phyloP scores from a whole-genome alignment of 1,140 invertebrate genomes.

The Bilobella aurantiaca region DNA sequence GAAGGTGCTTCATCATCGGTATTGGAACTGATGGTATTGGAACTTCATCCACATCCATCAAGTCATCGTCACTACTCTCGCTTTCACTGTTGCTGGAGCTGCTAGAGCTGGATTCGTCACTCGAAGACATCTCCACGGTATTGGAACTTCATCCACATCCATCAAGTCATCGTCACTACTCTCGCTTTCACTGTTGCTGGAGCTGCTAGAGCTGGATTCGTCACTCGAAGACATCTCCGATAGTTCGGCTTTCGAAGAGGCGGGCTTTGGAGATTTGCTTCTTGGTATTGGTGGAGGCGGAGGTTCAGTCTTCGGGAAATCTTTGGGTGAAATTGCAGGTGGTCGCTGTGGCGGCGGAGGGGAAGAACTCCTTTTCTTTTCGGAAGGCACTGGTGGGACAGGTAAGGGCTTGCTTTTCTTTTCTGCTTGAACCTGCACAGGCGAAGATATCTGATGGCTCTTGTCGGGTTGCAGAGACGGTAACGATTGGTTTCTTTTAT shows the following conservation, averaged over 20 bases:
- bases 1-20: constrained; percentile 11
- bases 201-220: constrained; percentile 24
- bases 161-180: too few species aligned
- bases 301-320: neutral
- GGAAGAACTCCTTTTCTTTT: constrained; percentile 10
- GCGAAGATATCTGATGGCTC: too few species aligned
- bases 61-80: constrained; percentile 37
- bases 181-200: constrained; percentile 37
- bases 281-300: neutral
- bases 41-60: constrained; percentile 18
- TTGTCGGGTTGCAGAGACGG: neutral
- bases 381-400: too few species aligned
- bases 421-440: too few species aligned
- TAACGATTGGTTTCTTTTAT: neutral
- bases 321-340: neutral
- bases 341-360: neutral
- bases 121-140: constrained; percentile 4
- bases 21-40: constrained; percentile 16
- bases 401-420: neutral
- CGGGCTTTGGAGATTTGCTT: neutral
- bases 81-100: constrained; percentile 36
- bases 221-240: constrained; percentile 5
- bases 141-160: too few species aligned
- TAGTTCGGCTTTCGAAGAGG: neutral
- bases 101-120: constrained; percentile 16